Evolutionary conservation across 2,888 invertebrate genomes (phyloP), one percentile per base, ranked within the genome.

Genomic region (Steinernema scapterisci): DNA sequence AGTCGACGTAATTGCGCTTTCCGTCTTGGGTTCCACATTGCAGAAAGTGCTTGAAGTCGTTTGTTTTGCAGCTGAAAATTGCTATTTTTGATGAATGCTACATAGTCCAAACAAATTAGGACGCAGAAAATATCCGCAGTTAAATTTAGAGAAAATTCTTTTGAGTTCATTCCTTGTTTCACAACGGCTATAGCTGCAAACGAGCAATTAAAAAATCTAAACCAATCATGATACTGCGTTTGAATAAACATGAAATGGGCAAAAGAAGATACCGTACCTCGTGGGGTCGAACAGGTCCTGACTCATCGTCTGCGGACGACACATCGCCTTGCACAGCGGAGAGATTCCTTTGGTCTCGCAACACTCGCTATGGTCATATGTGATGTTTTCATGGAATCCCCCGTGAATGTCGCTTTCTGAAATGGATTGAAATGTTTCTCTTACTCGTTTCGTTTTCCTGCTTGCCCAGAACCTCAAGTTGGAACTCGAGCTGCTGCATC

Each of bases 331-430:
- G 86, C 95, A 95, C 0, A 91, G 86, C 0, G 92, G 90, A 0
- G 93, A 92, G 0, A 95, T 94, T 88, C 93, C 93, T 89, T 92
- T 91, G 77, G 91, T 91, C n/a, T 90, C 89, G 84, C 95, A 95
- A 87, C 95, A 95, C 81, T 93, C 89, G 85, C 81, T 76, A 82
- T 86, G 80, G 76, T 86, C 86, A 72, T 84, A 86, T 11, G 82
- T 82, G 71, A 85, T 83, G 71, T 85, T 85, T 72, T 83, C 79
- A 74, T 86, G 84, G 76, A 85, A 85, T 19, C 85, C 86, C 7
- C 80, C 81, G 38, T 80, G 76, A 43, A 86, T 77, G 7, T 85
- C 86, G 43, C 84, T 85, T 70, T 86, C 86, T 85, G 72, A 75
- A 38, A 38, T 38, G 38, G 38, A 38, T 31, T 25, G 52, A 6